Evolutionary conservation across 1,140 invertebrate genomes (phyloP).

Genomic region (Meloidogyne hapla): DNA sequence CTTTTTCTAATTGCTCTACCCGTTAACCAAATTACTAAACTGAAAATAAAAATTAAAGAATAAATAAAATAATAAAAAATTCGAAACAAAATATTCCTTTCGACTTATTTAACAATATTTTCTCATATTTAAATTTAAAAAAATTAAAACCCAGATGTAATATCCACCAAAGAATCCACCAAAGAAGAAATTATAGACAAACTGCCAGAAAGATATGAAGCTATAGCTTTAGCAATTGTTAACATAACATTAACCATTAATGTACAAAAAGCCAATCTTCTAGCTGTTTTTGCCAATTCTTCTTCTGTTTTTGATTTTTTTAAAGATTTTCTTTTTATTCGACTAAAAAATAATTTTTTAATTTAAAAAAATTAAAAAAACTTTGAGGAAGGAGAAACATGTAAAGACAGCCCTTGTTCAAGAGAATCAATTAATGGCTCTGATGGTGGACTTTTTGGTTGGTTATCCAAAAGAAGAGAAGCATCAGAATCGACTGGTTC

Average conservation of each 20-base stretch:
- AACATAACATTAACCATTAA: constrained; percentile 58
- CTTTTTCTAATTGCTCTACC: constrained; percentile 64
- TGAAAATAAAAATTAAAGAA: constrained; percentile 22
- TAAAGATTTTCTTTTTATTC: background rate
- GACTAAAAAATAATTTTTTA: background rate
- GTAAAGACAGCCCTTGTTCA: background rate
- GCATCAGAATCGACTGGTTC: background rate
- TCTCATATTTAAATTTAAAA: background rate
- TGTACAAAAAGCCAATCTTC: constrained; percentile 52
- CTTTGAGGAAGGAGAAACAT: constrained; percentile 1
- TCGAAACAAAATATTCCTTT: no score
- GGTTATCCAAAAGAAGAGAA: constrained; percentile 1
- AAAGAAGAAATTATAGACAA: constrained; percentile 67
- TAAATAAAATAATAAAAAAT: no score
- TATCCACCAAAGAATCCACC: constrained; percentile 66
- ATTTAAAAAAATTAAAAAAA: background rate
- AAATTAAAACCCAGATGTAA: constrained; percentile 63
- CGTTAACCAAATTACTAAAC: constrained; percentile 65
- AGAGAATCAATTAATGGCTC: background rate
- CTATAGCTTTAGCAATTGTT: constrained; percentile 65
- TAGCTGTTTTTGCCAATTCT: constrained; percentile 25
- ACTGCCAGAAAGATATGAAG: constrained; percentile 66
- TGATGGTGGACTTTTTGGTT: background rate
- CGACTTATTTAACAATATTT: no score
- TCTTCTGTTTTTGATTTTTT: background rate